Percentiles rank a stretch among this genome's conserved stretches.
phyloP scores from a whole-genome alignment of 2,888 invertebrate genomes.

The Leucophora obtusa region DNA sequence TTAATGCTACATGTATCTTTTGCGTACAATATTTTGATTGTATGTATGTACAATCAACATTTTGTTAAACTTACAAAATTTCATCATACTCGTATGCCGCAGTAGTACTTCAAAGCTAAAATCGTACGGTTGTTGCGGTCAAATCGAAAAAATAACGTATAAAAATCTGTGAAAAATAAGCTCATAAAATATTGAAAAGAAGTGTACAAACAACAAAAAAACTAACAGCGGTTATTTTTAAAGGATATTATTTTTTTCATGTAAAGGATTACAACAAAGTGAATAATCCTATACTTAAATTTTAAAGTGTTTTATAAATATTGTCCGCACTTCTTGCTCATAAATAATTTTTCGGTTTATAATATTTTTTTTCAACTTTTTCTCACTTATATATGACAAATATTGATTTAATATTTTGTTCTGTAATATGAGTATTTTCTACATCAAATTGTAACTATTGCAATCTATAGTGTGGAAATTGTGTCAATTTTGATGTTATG shows the following conservation, averaged over 20 bases:
- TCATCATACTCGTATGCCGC: conserved; percentile 32
- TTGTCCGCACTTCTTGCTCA: conserved; percentile 12
- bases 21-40: conserved; percentile 45
- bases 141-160: conserved; percentile 36
- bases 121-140: conserved; percentile 48
- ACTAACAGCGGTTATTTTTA: neutral
- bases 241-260: neutral
- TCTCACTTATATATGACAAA: conserved; percentile 48
- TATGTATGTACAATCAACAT: conserved; percentile 47
- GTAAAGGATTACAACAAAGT: neutral
- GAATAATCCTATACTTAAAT: neutral
- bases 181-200: conserved; percentile 18
- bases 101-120: conserved; percentile 58
- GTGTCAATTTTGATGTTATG: conserved; percentile 53
- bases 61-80: conserved; percentile 46
- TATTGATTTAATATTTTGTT: conserved; percentile 52
- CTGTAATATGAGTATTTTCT: conserved; percentile 18
- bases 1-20: conserved; percentile 36
- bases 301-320: conserved; percentile 15
- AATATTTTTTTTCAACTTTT: conserved; percentile 15
- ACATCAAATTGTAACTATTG: neutral
- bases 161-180: conserved; percentile 16
- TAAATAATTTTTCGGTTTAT: neutral
- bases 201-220: conserved; percentile 3
- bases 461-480: conserved; percentile 26